Percentiles rank a stretch among this genome's conserved stretches.
Conservation (phyloP, 1,140 invertebrate genomes). For the Brachionus angularis region DNA sequence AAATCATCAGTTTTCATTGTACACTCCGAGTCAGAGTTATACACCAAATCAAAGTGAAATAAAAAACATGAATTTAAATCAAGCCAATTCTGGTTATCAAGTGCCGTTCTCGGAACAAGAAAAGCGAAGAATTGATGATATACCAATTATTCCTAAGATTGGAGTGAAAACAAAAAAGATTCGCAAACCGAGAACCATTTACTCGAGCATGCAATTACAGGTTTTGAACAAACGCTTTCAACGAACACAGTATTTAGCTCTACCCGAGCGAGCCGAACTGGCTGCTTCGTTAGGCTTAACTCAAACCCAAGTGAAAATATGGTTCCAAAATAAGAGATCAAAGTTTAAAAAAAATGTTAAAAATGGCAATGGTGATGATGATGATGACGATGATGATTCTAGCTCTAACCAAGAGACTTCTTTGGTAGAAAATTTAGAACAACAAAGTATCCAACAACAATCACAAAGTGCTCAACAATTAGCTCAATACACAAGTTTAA, state of each 20-base stretch:
- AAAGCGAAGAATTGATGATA: background rate
- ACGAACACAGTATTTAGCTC: conserved; percentile 87
- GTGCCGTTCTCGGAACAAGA: no score
- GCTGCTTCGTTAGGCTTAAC: conserved; percentile 82
- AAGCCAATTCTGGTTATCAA: background rate
- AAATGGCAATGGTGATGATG: conserved; percentile 49
- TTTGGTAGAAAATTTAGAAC: background rate
- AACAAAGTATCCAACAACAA: background rate
- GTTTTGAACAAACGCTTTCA: conserved; percentile 69
- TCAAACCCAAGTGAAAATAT: conserved; percentile 97
- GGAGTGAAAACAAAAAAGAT: conserved; percentile 43
- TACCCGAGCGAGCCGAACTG: conserved; percentile 88
- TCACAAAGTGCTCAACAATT: no score
- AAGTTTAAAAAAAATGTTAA: conserved; percentile 98
- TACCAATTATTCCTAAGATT: background rate
- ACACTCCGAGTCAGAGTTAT: no score
- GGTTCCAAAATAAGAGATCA: conserved; percentile 92
- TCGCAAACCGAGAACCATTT: conserved; percentile 46
- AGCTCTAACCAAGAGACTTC: background rate
- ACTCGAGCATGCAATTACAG: conserved; percentile 50
- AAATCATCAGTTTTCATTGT: no score
- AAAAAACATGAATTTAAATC: no score
- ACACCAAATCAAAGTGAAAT: no score
- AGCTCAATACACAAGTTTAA: no score
- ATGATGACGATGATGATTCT: conserved; percentile 47